A percentile compares a stretch with the other conserved stretches of the same genome.
These are phyloP conservation scores for Zaprionus davidi DNA, from an alignment of 1,140 invertebrate genomes.

Conservation along the genomic window DNA sequence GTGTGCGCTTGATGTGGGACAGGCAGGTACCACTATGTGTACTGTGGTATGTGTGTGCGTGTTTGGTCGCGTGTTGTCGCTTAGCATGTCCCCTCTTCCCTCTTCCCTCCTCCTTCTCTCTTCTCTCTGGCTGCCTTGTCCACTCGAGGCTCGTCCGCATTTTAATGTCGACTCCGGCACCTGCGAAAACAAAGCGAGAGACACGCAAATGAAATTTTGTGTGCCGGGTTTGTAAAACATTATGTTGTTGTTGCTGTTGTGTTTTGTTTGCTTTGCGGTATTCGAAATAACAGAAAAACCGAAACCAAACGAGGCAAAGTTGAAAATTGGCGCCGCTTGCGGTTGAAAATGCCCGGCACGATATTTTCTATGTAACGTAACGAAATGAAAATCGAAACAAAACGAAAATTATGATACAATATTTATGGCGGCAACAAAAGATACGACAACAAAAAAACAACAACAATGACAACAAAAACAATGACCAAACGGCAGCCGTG, in stretches of 20 bases:
- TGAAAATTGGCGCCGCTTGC: conserved; percentile 58
- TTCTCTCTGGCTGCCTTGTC: conserved; percentile 2
- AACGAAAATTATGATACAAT: conserved; percentile 46
- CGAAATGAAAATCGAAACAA: conserved; percentile 35
- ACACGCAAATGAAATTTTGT: conserved; percentile 44
- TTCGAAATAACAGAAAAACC: conserved; percentile 12
- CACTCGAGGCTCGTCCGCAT: conserved; percentile 19
- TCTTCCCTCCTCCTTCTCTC: background rate
- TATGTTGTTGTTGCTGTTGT: conserved; percentile 22
- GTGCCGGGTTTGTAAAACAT: conserved; percentile 44
- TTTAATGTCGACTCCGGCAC: conserved; percentile 37
- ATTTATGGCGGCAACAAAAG: conserved; percentile 51
- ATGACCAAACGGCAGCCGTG: conserved; percentile 66
- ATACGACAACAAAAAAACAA: conserved; percentile 18
- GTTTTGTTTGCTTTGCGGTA: conserved; percentile 26
- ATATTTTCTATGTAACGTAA: conserved; percentile 18
- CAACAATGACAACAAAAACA: conserved; percentile 37
- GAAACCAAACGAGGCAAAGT: conserved; percentile 16
- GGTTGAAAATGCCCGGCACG: conserved; percentile 22
- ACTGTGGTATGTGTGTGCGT: background rate
- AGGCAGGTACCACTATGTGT: background rate
- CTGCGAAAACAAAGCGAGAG: conserved; percentile 47
- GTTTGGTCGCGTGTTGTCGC: conserved; percentile 36
- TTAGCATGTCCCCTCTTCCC: conserved; percentile 13
- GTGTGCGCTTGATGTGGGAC: conserved; percentile 29